Base-by-base conservation (phyloP, 2,888 invertebrate genomes). In the Petrolisthes cinctipes region DNA sequence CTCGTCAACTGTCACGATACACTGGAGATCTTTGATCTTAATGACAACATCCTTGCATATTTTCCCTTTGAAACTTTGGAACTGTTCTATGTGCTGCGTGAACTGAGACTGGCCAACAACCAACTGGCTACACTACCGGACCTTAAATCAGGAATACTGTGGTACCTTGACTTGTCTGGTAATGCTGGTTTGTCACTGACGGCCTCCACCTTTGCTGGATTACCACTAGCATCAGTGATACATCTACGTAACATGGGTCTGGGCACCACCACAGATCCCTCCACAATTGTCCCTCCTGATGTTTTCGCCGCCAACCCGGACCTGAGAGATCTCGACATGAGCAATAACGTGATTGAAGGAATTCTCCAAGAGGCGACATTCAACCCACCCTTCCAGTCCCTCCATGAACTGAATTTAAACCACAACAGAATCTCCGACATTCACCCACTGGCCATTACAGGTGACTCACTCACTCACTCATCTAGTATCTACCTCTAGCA, bases 51-150 rank as follows among this genome's bases (percentile, higher is more conserved):
- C n/a, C 23, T 86, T 23, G 17, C 0, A 14, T 53, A 7, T 71
- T 86, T 86, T 66, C 82, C 86, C 53, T 86, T 86, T 76, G 82
- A 86, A 61, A 82, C 61, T 17, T n/a, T 86, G 17, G 17, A 61
- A 3, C 53, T 75, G 9, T 86, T 82, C 56, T 37, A 14, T 6
- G 23, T 0, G 5, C 37, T 86, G 54, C 7, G 23, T 9, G 57
- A 54, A 7, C 76, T 86, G 4, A 17, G 61, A 6, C 37, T 86
- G 23, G n/a, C 66, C 11, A 20, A 53, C 66, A 86, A 86, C 66
- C 17, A 76, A 2, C 20, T 82, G 17, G 23, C 37, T 23, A 75
- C 51, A 61, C n/a, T 76, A 17, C 76, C 82, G 20, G 51, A 71
- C 66, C 5, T 86, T 11, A 51, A 5, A 11, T 82, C 86, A 6